phyloP scores from a whole-genome alignment of 2,888 invertebrate genomes.

The Papilio elwesi region DNA sequence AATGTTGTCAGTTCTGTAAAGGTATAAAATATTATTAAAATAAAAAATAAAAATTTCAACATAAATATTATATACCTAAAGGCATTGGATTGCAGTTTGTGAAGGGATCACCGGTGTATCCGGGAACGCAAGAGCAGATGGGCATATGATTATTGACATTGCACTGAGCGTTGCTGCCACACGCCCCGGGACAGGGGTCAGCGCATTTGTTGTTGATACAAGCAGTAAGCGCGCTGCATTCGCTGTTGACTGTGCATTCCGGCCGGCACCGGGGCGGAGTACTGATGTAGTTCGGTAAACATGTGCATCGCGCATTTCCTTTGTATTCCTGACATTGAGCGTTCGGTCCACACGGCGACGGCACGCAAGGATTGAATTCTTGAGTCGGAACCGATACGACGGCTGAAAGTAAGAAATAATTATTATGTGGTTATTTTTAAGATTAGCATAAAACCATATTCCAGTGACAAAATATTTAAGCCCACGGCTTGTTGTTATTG shows the following conservation, averaged over 20 bases:
- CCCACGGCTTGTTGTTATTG: neutral
- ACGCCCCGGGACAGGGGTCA: constrained; percentile 91
- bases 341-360: constrained; percentile 92
- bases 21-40: no score
- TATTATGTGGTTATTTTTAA: no score
- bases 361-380: constrained; percentile 86
- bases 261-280: constrained; percentile 91
- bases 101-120: constrained; percentile 91
- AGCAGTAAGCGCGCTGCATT: constrained; percentile 87
- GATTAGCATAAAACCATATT: no score
- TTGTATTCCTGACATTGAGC: constrained; percentile 88
- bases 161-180: constrained; percentile 90
- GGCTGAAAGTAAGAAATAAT: constrained; percentile 50
- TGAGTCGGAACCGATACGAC: constrained; percentile 59
- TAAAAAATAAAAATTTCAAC: no score
- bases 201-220: constrained; percentile 89
- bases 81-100: constrained; percentile 69
- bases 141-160: constrained; percentile 89
- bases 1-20: no score
- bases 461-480: neutral
- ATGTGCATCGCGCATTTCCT: constrained; percentile 88
- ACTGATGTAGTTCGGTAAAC: constrained; percentile 88
- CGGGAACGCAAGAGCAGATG: constrained; percentile 86
- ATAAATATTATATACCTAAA: constrained; percentile 56
- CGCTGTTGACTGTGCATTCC: constrained; percentile 88